Percentiles rank a stretch among this genome's conserved stretches.
Evolutionary conservation across 2,113 vertebrate genomes (phyloP).

Genomic region (Callipepla squamata): DNA sequence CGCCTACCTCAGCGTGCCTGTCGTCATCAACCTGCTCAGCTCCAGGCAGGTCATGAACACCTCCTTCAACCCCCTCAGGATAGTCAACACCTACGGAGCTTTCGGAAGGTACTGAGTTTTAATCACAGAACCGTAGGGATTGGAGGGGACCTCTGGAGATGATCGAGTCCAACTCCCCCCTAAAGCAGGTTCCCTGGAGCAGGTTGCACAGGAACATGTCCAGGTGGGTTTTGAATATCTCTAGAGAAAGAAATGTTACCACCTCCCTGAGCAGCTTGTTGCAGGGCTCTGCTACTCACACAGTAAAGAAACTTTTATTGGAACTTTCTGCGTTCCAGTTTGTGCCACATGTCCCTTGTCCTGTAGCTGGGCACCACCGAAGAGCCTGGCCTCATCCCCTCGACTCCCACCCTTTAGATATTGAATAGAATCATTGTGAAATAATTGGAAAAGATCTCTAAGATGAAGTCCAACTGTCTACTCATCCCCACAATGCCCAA

Average conservation of each 20-base stretch:
- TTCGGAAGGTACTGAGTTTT: conserved; percentile 86
- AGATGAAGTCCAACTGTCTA: neutral
- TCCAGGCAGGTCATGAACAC: conserved; percentile 93
- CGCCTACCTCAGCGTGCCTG: conserved; percentile 88
- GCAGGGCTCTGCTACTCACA: neutral
- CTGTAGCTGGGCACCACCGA: neutral
- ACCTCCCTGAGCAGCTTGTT: neutral
- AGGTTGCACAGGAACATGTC: neutral
- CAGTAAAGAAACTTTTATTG: neutral
- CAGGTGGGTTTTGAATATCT: neutral
- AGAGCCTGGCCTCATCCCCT: neutral
- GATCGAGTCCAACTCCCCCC: too few relatives aligned
- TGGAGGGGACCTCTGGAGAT: too few relatives aligned
- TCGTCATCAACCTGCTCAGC: conserved; percentile 89
- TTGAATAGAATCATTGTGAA: neutral
- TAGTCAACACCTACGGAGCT: conserved; percentile 97
- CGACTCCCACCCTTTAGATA: neutral
- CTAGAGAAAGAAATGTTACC: neutral
- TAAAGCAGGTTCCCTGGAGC: too few relatives aligned
- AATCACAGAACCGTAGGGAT: neutral
- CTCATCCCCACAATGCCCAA: neutral
- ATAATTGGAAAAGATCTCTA: neutral
- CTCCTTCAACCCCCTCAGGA: conserved; percentile 89
- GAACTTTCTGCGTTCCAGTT: neutral
- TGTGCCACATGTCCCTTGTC: neutral